Conservation (phyloP, 2,888 invertebrate species). For the Pterostichus niger region DNA sequence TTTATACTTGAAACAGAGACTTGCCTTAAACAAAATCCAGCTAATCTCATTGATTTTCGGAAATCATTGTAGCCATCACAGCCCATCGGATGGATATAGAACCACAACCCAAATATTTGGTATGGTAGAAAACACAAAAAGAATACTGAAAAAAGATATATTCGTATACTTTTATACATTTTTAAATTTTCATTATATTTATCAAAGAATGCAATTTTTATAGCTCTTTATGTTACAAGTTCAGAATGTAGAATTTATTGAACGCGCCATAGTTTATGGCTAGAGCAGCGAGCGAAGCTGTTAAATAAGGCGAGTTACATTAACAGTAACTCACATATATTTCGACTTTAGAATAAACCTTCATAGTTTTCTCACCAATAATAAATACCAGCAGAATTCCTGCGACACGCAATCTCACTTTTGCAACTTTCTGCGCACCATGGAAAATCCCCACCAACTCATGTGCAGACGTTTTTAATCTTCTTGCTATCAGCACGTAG, state of each 20-base stretch:
- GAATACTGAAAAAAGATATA: constrained; percentile 80
- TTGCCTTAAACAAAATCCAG: constrained; percentile 87
- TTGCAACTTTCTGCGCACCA: constrained; percentile 83
- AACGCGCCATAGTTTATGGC: too few species aligned
- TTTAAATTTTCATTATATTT: neutral
- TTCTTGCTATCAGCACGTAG: constrained; percentile 93
- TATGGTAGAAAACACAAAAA: constrained; percentile 91
- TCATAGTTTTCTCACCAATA: constrained; percentile 75
- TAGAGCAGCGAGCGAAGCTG: too few species aligned
- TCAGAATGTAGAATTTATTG: too few species aligned
- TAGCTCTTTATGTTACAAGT: too few species aligned
- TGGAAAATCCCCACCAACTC: constrained; percentile 91
- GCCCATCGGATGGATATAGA: constrained; percentile 85
- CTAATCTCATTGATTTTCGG: constrained; percentile 91
- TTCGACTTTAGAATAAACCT: neutral
- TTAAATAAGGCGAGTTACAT: too few species aligned
- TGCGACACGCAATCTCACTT: constrained; percentile 88
- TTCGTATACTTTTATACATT: neutral
- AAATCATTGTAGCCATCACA: constrained; percentile 87
- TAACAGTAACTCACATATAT: too few species aligned
- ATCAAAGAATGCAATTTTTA: neutral
- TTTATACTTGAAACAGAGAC: neutral
- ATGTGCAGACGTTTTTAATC: constrained; percentile 88
- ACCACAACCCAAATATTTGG: constrained; percentile 92
- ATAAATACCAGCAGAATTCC: constrained; percentile 93